Evolutionary conservation across 2,888 invertebrate genomes (phyloP).

Genomic region (Heliconius sara): DNA sequence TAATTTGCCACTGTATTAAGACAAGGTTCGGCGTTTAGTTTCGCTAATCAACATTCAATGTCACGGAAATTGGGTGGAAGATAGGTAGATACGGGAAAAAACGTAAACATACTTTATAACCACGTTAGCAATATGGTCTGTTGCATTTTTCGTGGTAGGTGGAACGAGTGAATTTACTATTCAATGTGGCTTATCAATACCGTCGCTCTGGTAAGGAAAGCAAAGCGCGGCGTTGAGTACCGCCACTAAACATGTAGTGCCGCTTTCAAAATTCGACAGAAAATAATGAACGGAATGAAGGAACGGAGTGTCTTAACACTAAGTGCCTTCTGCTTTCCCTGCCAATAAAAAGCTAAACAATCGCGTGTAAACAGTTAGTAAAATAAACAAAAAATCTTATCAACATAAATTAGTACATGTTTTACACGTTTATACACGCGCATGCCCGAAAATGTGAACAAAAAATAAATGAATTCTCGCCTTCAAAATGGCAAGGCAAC

Average conservation of each 20-base stretch:
- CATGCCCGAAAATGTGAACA: background rate
- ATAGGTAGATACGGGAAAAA: too few relatives aligned
- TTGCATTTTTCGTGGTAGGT: too few relatives aligned
- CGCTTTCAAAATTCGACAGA: background rate
- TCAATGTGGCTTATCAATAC: too few relatives aligned
- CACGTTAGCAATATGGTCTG: too few relatives aligned
- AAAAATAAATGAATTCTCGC: slow-evolving; percentile 15
- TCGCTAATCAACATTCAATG: too few relatives aligned
- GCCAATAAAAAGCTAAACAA: background rate
- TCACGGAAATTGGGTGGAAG: too few relatives aligned
- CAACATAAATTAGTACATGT: slow-evolving; percentile 7
- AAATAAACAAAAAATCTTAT: background rate
- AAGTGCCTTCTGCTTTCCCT: background rate
- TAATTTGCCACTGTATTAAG: too few relatives aligned
- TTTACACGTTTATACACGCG: background rate
- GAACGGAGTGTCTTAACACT: background rate
- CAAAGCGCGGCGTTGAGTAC: background rate
- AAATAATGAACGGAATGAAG: background rate
- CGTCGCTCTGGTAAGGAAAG: background rate
- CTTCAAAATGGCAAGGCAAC: slow-evolving; percentile 40
- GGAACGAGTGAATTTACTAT: too few relatives aligned
- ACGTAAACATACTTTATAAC: too few relatives aligned
- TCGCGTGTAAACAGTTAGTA: background rate
- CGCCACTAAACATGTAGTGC: background rate
- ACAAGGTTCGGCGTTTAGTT: too few relatives aligned